phyloP scores from a whole-genome alignment of 2,113 vertebrate genomes.

The Silurus meridionalis region DNA sequence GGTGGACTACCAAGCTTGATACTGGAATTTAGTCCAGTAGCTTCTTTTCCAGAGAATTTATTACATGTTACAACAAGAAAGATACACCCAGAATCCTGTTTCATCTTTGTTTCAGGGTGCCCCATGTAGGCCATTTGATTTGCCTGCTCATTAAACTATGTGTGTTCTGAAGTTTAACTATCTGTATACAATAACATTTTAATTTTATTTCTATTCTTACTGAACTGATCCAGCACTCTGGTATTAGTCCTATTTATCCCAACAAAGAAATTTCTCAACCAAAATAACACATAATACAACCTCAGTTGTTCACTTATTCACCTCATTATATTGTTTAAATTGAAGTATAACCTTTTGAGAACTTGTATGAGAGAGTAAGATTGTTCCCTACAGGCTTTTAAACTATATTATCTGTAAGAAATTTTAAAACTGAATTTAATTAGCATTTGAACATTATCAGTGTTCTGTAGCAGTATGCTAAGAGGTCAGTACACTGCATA shows the following conservation, averaged over 20 bases:
- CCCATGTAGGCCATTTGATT: background rate
- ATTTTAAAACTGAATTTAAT: background rate
- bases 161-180: background rate
- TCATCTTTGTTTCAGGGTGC: background rate
- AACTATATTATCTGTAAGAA: background rate
- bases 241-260: too few species aligned
- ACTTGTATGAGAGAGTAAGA: background rate
- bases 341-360: background rate
- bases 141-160: background rate
- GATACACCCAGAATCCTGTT: background rate
- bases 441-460: background rate
- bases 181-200: background rate
- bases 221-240: background rate
- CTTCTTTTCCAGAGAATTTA: background rate
- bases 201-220: too few species aligned
- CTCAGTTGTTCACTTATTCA: background rate
- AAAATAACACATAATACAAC: background rate
- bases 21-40: background rate
- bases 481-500: background rate
- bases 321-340: background rate
- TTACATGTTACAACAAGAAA: background rate
- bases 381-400: background rate
- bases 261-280: background rate
- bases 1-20: background rate
- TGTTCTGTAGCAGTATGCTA: background rate